Evolutionary conservation across 2,888 invertebrate genomes (phyloP), one percentile per base, ranked within the genome.

Genomic region (Agrilus cyanescens): DNA sequence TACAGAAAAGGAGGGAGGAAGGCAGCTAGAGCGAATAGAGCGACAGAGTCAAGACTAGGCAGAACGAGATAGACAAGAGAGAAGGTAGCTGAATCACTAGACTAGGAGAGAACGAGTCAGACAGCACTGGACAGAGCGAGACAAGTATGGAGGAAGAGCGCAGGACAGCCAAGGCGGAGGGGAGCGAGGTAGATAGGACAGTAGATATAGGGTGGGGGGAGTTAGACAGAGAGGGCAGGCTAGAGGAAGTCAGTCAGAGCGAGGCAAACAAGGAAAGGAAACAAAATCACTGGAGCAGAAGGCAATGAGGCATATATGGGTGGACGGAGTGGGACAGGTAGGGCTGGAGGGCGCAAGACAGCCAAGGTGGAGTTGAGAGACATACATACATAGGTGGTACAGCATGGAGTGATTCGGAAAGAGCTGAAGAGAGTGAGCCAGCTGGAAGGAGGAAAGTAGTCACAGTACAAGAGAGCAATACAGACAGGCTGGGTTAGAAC

Each of bases 241-340:
- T 30, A 7, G 31, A 10, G 10, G 10, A 30, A 10, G 7, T 10
- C 7, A 30, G 10, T 7, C 10, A 30, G 31, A 30, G 10, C 7
- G 31, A 10, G 31, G 31, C 7, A 30, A 10, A 30, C 7, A 30
- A 10, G 7, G 10, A 10, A 10, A 10, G 31, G 10, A 30, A 30
- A 10, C 8, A 10, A 10, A 38, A 38, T 44, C 38, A 40, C 38
- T 40, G 44, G 41, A 46, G 37, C 33, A 33, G 35, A 40, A 44
- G 36, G 33, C 36, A 46, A n/a, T n/a, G n/a, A n/a, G n/a, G n/a
- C n/a, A n/a, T n/a, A n/a, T n/a, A n/a, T n/a, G n/a, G n/a, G n/a
- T n/a, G n/a, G n/a, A n/a, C n/a, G n/a, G n/a, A n/a, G n/a, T n/a
- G n/a, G n/a, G n/a, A n/a, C n/a, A n/a, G n/a, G n/a, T n/a, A n/a